Conservation (phyloP, 2,113 vertebrate species). For the Campylomormyrus numenius region DNA sequence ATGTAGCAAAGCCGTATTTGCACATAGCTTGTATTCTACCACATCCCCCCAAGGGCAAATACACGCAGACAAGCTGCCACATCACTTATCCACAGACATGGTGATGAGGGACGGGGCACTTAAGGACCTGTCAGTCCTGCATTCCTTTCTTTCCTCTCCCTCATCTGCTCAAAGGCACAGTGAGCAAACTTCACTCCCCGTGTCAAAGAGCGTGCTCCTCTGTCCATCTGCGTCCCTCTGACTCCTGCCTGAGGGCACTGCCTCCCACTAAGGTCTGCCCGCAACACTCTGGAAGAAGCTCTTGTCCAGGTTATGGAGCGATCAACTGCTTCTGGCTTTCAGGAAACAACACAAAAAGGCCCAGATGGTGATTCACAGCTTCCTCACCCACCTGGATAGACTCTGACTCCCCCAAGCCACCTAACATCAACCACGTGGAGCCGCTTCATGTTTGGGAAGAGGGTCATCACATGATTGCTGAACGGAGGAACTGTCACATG, state of each 20-base stretch:
- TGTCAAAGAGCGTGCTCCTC: background rate
- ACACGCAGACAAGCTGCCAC: background rate
- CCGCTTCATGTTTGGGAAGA: background rate
- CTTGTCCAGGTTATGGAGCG: background rate
- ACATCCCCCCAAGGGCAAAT: background rate
- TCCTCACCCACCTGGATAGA: background rate
- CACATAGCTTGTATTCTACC: background rate
- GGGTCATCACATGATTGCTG: background rate
- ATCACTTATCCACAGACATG: background rate
- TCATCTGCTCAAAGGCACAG: background rate
- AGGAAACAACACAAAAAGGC: background rate
- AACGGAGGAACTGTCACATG: too few relatives aligned
- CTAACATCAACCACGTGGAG: background rate
- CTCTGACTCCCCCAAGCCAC: background rate
- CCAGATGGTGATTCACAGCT: background rate
- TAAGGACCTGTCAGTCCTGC: background rate
- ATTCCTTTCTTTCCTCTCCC: background rate
- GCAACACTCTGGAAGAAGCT: background rate
- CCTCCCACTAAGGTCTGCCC: background rate
- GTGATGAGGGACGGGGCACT: background rate
- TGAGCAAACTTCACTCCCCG: background rate
- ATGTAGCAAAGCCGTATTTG: background rate
- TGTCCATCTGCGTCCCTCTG: background rate
- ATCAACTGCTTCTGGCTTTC: background rate
- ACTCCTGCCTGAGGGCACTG: background rate